phyloP scores from a whole-genome alignment of 2,888 invertebrate species.

The Deroplatys truncata region DNA sequence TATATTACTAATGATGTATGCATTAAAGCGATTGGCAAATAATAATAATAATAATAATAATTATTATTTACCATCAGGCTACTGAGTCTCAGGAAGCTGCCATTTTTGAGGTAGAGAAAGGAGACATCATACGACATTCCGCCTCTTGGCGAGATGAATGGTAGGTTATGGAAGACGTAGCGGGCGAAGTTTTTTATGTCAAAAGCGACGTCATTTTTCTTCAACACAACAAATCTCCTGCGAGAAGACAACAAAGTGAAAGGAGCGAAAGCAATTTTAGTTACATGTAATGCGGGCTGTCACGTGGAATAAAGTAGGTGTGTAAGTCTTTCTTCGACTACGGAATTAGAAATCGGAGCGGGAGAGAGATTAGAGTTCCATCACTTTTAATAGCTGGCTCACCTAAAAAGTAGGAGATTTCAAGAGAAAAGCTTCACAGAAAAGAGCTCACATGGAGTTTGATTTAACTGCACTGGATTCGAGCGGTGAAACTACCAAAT shows the following conservation, averaged over 20 bases:
- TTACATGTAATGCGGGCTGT: neutral
- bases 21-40: no score
- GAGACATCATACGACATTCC: neutral
- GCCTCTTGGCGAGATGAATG: neutral
- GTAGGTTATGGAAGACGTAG: neutral
- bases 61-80: neutral
- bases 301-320: neutral
- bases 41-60: neutral
- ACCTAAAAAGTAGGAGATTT: no score
- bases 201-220: conserved; percentile 11
- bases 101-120: neutral
- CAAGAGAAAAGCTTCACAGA: no score
- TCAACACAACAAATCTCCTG: neutral
- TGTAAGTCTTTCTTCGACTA: neutral
- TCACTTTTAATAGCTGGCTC: no score
- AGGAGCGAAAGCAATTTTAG: neutral
- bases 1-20: no score
- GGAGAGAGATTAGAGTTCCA: no score
- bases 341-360: neutral
- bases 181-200: conserved; percentile 8
- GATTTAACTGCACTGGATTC: no score
- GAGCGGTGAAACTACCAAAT: no score
- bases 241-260: neutral
- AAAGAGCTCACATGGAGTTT: no score
- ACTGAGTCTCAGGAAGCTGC: neutral